Base-by-base conservation (phyloP, 2,888 invertebrate genomes). In the Acronicta leporina region DNA sequence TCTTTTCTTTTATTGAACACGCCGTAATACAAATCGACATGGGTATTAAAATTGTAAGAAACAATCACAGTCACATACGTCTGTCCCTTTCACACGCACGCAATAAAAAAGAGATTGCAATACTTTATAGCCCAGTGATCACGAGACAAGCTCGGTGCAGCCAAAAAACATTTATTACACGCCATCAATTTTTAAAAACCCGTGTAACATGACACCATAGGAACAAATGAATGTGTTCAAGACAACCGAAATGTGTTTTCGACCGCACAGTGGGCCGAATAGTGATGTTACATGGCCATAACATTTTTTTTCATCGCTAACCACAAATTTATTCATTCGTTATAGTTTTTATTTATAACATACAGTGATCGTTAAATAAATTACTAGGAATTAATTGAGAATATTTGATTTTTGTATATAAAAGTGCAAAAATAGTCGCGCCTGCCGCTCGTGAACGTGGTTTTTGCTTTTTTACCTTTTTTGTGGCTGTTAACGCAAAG, bases 121-220 rank as follows among this genome's bases (percentile, higher is more conserved):
- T 81, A 81, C 78, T 84, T 87, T 82, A 86, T 82, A 77, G 83
- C 79, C 80, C 84, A 84, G 80, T 89, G 90, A 76, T 80, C 75
- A 74, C 73, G 68, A 83, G 81, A 84, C 84, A 83, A 84, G 85
- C 86, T 83, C 83, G 85, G 78, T 86, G 85, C 86, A 87, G 87
- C 82, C 90, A 88, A 90, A 90, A 86, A 88, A 86, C 89, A 91
- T 93, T 92, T 91, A 90, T 91, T 88, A 92, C 90, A 83, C 77
- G 79, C 91, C 88, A 90, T 92, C 92, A 92, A 92, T 87, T 92
- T 91, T 90, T 87, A 82, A 88, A 87, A 87, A 87, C 81, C 77
- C 87, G 77, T 92, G 93, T 93, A 92, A 92, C 86, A 40, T 81
- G 92, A 93, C 92, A 92, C 93, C 87, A 68, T 73, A 70, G 67